Percentiles rank a stretch among this genome's conserved stretches.
Evolutionary conservation across 2,888 invertebrate genomes (phyloP).

Genomic region (Galeopsomyia nigrocyanea): DNA sequence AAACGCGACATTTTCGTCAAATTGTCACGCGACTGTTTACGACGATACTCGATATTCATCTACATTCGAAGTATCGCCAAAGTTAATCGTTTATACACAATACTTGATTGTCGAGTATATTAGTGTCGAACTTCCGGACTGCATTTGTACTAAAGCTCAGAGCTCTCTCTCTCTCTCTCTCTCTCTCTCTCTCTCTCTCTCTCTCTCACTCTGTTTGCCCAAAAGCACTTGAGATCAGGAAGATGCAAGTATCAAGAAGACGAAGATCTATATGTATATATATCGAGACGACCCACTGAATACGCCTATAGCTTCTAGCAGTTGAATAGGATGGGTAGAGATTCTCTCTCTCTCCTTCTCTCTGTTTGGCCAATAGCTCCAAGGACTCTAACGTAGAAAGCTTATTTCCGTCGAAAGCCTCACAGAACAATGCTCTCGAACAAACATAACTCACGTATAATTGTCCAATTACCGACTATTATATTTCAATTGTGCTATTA

Average conservation of each 20-base stretch:
- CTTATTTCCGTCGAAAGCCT: slow-evolving; percentile 21
- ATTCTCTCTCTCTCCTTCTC: too few relatives aligned
- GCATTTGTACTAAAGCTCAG: too few relatives aligned
- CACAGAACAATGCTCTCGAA: slow-evolving; percentile 48
- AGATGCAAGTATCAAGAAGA: too few relatives aligned
- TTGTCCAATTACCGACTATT: slow-evolving; percentile 54
- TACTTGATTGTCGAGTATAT: too few relatives aligned
- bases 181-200: too few relatives aligned
- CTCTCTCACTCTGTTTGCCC: too few relatives aligned
- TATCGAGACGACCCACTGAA: not conserved
- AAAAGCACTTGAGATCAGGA: too few relatives aligned
- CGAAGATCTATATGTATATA: slow-evolving; percentile 5
- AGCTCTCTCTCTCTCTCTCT: too few relatives aligned
- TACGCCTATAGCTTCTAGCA: not conserved
- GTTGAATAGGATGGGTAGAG: not conserved
- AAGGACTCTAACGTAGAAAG: slow-evolving; percentile 1
- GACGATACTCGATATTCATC: not conserved
- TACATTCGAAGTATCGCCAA: not conserved
- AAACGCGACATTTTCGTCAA: not conserved
- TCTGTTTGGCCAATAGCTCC: too few relatives aligned
- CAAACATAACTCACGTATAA: slow-evolving; percentile 57
- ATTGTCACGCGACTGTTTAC: not conserved
- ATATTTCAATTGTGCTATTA: not conserved
- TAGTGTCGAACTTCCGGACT: too few relatives aligned
- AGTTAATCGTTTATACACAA: not conserved